Base-by-base conservation (phyloP, 2,888 invertebrate genomes). In the Noctua pronuba region DNA sequence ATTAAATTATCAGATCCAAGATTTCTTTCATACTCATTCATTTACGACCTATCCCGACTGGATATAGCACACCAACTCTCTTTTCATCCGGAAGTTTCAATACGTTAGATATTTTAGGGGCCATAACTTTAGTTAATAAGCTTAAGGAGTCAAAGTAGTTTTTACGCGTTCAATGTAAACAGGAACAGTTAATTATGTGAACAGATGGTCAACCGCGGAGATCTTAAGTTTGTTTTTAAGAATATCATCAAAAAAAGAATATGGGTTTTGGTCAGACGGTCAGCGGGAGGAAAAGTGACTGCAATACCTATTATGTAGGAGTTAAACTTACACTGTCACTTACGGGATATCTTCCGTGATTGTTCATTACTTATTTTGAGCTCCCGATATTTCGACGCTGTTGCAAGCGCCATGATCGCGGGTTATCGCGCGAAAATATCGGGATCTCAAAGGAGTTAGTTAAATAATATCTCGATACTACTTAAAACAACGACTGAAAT, bases 181-280 rank as follows among this genome's bases (percentile, higher is more conserved):
- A 83, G 74, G 72, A 82, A 77, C 71, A 35, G 75, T 83, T 67
- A 72, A 79, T 71, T 70, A 38, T 81, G 80, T 84, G 65, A 84
- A 81, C 87, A 87, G 80, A 84, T 86, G 84, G 80, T 84, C 67
- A 75, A 83, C 83, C 83, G 64, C 62, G 21, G 41, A 81, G 44
- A 81, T 84, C 73, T 82, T 31, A 82, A 80, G 72, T 80, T 82
- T 79, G 0, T 69, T 80, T 86, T 86, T 80, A 81, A 75, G 75
- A 78, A 68, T 68, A 68, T 69, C 70, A 79, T 82, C 62, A 79
- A 77, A 74, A 73, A 52, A 58, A 24, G 66, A 70, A 46, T 66
- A 38, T 74, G 35, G 79, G 78, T 55, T 82, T 82, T 49, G 62
- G 75, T 78, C 49, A 73, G 44, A 80, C 55, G 62, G 66, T 55